Percentiles rank a stretch among this genome's conserved stretches.
phyloP scores from a whole-genome alignment of 2,113 vertebrate genomes.

The Castor canadensis region DNA sequence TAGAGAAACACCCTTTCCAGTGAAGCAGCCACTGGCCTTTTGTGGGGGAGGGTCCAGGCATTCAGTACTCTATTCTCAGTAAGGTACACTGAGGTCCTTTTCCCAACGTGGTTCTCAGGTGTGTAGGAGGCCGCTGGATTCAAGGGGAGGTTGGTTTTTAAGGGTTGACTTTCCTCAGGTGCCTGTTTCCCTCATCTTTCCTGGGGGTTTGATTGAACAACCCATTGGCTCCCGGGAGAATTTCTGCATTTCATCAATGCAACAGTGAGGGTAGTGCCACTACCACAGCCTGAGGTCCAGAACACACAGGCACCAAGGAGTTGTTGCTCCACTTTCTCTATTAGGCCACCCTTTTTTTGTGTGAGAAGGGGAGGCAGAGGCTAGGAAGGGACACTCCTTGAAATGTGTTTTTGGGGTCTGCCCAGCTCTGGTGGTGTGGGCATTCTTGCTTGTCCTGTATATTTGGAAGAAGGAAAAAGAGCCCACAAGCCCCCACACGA shows the following conservation, averaged over 20 bases:
- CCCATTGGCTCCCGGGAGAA: background rate
- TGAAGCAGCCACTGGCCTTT: background rate
- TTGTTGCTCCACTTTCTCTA: background rate
- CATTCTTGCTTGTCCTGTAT: background rate
- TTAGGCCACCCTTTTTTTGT: background rate
- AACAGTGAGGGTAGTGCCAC: background rate
- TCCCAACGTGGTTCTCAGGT: background rate
- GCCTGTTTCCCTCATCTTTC: background rate
- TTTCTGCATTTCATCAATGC: constrained; percentile 12
- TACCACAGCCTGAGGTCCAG: background rate
- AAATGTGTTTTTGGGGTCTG: background rate
- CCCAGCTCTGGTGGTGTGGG: background rate
- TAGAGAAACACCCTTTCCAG: background rate
- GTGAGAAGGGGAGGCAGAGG: rapidly evolving
- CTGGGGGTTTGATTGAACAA: background rate
- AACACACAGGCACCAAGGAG: background rate
- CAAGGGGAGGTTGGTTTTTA: background rate
- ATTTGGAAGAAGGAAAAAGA: background rate
- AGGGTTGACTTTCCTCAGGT: background rate
- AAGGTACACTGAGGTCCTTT: background rate
- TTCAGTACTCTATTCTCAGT: background rate
- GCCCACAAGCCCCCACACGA: background rate
- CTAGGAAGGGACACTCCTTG: background rate
- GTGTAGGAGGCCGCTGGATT: background rate
- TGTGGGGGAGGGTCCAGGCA: rapidly evolving